A percentile compares a stretch with the other conserved stretches of the same genome.
Conservation (phyloP, 2,888 invertebrate species). For the Drosophila kanekoi region DNA sequence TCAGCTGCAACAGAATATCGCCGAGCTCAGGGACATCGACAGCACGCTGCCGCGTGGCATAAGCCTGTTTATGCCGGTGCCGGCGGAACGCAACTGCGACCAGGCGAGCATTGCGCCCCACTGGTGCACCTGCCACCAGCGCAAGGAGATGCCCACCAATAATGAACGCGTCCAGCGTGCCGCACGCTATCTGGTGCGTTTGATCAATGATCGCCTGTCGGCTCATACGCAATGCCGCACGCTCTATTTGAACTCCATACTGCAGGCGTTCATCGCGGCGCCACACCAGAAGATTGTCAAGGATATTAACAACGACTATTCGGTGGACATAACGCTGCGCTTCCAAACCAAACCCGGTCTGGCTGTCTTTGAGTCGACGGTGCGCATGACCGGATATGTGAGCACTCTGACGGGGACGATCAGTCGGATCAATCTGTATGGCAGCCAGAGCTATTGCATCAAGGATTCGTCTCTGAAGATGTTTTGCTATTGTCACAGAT, state of each 20-base stretch:
- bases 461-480: slow-evolving; percentile 91
- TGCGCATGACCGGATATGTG: slow-evolving; percentile 85
- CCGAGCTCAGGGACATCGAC: slow-evolving; percentile 65
- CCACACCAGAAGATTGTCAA: slow-evolving; percentile 83
- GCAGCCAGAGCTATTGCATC: slow-evolving; percentile 92
- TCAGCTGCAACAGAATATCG: slow-evolving; percentile 78
- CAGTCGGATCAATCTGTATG: slow-evolving; percentile 92
- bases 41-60: slow-evolving; percentile 87
- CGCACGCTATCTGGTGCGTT: slow-evolving; percentile 87
- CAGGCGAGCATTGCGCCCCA: slow-evolving; percentile 92
- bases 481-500: slow-evolving; percentile 90
- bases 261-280: slow-evolving; percentile 88
- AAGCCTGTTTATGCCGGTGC: slow-evolving; percentile 92
- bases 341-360: slow-evolving; percentile 86
- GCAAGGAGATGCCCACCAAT: slow-evolving; percentile 86
- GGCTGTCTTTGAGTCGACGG: slow-evolving; percentile 91
- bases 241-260: slow-evolving; percentile 87
- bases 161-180: slow-evolving; percentile 87
- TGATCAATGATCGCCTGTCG: slow-evolving; percentile 88
- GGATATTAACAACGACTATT: slow-evolving; percentile 80
- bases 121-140: slow-evolving; percentile 95
- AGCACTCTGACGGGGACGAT: slow-evolving; percentile 87
- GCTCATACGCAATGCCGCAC: slow-evolving; percentile 88
- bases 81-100: slow-evolving; percentile 90
- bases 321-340: slow-evolving; percentile 85